These are phyloP conservation scores for Salpingus planirostris DNA, from an alignment of 2,888 invertebrate genomes.

Conservation along the genomic window DNA sequence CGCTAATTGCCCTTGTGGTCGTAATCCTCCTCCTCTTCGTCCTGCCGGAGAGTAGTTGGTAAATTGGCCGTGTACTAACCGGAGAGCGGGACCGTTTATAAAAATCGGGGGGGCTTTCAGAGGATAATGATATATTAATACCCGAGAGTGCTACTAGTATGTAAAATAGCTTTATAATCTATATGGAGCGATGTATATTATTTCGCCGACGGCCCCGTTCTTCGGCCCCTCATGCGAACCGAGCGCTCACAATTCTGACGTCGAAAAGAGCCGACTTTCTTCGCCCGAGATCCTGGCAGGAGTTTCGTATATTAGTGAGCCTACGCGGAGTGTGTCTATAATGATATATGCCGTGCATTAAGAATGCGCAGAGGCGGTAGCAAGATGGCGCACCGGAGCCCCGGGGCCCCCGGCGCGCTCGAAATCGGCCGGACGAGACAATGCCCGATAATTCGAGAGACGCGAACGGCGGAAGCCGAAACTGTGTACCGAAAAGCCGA, in stretches of 20 bases:
- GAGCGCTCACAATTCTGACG: constrained; percentile 12
- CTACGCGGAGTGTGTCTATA: constrained; percentile 43
- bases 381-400: constrained; percentile 32
- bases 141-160: constrained; percentile 41
- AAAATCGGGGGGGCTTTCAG: constrained; percentile 33
- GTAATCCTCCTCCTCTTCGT: no score
- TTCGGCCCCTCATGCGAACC: constrained; percentile 16
- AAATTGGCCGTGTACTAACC: no score
- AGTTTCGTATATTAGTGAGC: constrained; percentile 33
- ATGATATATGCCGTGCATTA: constrained; percentile 40
- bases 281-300: constrained; percentile 30
- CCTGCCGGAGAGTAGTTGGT: no score
- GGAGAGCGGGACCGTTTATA: no score
- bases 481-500: no score
- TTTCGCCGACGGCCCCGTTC: constrained; percentile 26
- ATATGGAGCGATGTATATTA: constrained; percentile 38
- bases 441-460: no score
- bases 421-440: constrained; percentile 16
- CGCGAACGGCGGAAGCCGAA: no score
- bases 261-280: constrained; percentile 11
- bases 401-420: constrained; percentile 19
- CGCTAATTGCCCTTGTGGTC: no score
- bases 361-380: constrained; percentile 38
- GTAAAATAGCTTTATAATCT: constrained; percentile 42
- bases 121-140: constrained; percentile 41